Evolutionary conservation across 35 echinoderm and acorn worm genomes (phyloP).

Genomic region (Nesometra sesokonis): DNA sequence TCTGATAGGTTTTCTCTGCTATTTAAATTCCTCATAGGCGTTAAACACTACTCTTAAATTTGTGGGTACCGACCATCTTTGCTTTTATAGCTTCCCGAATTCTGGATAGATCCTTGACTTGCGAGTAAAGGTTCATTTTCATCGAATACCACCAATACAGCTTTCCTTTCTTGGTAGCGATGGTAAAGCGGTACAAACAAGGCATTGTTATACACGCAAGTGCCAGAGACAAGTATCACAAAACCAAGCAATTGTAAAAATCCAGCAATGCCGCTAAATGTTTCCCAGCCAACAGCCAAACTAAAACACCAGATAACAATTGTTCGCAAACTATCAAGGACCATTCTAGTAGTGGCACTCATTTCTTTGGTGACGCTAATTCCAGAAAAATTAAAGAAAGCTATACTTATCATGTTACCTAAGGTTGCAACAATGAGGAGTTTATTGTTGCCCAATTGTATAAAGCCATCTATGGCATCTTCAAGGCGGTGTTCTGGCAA

Average conservation of each 20-base stretch:
- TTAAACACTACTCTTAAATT: neutral
- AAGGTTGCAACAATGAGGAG: conserved; percentile 43
- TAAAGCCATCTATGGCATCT: conserved; percentile 61
- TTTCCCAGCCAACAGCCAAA: conserved; percentile 45
- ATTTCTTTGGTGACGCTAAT: conserved; percentile 74
- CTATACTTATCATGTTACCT: conserved; percentile 67
- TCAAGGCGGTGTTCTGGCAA: conserved; percentile 46
- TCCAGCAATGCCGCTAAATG: conserved; percentile 11
- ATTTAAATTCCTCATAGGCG: too few species aligned
- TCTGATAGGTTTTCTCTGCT: too few species aligned
- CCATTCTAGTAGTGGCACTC: conserved; percentile 87
- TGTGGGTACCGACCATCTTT: neutral
- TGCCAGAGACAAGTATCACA: conserved; percentile 37
- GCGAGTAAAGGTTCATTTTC: neutral
- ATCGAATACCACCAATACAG: neutral
- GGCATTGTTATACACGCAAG: conserved; percentile 68
- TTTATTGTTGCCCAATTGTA: conserved; percentile 27
- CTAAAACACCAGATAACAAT: conserved; percentile 57
- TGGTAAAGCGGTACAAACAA: conserved; percentile 40
- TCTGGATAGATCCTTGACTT: neutral
- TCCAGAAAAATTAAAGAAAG: conserved; percentile 92
- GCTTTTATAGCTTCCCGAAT: neutral
- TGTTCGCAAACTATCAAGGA: conserved; percentile 68
- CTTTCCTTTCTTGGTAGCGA: neutral
- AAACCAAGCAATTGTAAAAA: conserved; percentile 44